Percentiles rank a stretch among this genome's conserved stretches.
Evolutionary conservation across 2,888 invertebrate species (phyloP).

Genomic region (Xylocampa areola): DNA sequence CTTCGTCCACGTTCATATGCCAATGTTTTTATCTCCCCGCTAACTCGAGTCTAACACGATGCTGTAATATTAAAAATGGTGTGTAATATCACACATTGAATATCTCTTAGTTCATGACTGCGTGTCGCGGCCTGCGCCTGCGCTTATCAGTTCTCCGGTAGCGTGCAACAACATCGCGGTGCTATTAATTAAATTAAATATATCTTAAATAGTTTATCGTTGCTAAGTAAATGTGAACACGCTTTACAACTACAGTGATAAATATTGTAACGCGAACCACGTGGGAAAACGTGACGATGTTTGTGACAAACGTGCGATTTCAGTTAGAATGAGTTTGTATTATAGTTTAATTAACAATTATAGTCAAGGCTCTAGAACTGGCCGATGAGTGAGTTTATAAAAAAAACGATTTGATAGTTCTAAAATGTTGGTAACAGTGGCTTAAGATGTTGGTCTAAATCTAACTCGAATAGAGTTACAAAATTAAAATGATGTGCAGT

Average conservation of each 20-base stretch:
- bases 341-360: constrained; percentile 32
- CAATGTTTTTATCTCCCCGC: constrained; percentile 62
- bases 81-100: constrained; percentile 57
- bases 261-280: constrained; percentile 30
- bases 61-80: constrained; percentile 58
- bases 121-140: constrained; percentile 69
- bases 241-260: constrained; percentile 39
- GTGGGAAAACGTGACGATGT: constrained; percentile 48
- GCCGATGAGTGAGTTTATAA: constrained; percentile 1
- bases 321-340: constrained; percentile 42
- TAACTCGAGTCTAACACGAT: constrained; percentile 59
- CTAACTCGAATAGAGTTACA: constrained; percentile 8
- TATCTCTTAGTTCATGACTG: constrained; percentile 62
- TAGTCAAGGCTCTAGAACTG: constrained; percentile 1
- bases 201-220: constrained; percentile 28
- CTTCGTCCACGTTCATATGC: constrained; percentile 57
- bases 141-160: constrained; percentile 80
- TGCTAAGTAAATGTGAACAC: constrained; percentile 41
- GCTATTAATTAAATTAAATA: constrained; percentile 54
- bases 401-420: neutral
- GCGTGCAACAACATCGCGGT: constrained; percentile 54
- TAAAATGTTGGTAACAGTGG: constrained; percentile 5
- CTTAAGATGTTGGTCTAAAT: neutral
- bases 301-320: constrained; percentile 41
- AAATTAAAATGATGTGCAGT: constrained; percentile 38